Evolutionary conservation across 2,888 invertebrate genomes (phyloP), one percentile per base, ranked within the genome.

Genomic region (Eilema depressum): DNA sequence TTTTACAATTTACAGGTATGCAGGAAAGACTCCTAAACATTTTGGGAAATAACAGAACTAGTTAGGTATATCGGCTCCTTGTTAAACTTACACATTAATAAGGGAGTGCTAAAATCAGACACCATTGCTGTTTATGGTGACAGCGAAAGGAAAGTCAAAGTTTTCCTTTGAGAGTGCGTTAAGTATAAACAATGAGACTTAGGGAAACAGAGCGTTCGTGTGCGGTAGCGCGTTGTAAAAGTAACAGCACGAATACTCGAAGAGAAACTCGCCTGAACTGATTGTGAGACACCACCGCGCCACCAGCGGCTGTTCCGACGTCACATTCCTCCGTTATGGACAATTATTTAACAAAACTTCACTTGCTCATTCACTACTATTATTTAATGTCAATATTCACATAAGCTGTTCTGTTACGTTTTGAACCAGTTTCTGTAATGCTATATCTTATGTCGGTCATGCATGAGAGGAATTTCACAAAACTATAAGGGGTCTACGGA

Each of bases 151-250:
- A 93, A 94, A 94, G 93, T 91, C 91, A 91, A 92, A 92, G 91
- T 91, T 92, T 92, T 91, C 88, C 88, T 88, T 85, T 82, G 86
- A 83, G 79, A 83, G 85, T 85, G 85, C 86, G 86, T 76, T 78
- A 76, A 75, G 79, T 79, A 87, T 87, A 90, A 89, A 93, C 94
- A 94, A 94, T 93, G 87, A 91, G 90, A 89, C 91, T 89, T 89
- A 92, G 92, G 94, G 94, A 94, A 94, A 93, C 93, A 95, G 93
- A 94, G 93, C 94, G 93, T 92, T 92, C 92, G 92, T 95, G 95
- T 90, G 93, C 94, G 93, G 85, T 90, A 89, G 95, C 92, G 94
- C 94, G 94, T 94, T 93, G 93, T 92, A 95, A 94, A 95, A 94
- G 93, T 94, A 93, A 94, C 94, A 94, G 89, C 94, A 89, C 92